phyloP scores from a whole-genome alignment of 2,888 invertebrate species.

The Athetis lepigone region DNA sequence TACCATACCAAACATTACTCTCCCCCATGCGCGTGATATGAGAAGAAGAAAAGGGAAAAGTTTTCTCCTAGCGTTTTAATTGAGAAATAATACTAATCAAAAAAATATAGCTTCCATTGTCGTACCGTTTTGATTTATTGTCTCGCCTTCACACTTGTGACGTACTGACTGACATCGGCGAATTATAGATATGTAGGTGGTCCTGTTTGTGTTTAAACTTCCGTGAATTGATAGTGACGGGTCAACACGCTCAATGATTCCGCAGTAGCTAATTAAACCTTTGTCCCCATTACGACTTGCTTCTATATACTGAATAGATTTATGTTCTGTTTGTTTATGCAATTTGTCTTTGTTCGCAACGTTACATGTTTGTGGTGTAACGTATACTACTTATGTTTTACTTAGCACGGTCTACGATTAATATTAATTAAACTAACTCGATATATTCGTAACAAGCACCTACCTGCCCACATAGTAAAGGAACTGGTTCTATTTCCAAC shows the following conservation, averaged over 20 bases:
- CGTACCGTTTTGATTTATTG: conserved; percentile 11
- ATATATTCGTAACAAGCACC: conserved; percentile 41
- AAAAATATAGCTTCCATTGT: no score
- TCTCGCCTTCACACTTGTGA: not conserved
- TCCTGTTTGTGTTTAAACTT: not conserved
- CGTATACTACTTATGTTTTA: conserved; percentile 23
- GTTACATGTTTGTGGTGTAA: conserved; percentile 27
- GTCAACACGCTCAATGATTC: not conserved
- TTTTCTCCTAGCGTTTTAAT: no score
- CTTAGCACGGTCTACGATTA: conserved; percentile 37
- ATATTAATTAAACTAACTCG: conserved; percentile 50
- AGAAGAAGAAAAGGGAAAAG: no score
- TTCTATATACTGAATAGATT: not conserved
- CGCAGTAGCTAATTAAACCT: conserved; percentile 8
- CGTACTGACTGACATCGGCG: not conserved
- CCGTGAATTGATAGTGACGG: not conserved
- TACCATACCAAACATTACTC: no score
- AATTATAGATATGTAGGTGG: not conserved
- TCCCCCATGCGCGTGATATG: no score
- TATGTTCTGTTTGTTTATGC: conserved; percentile 31
- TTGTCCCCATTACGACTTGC: conserved; percentile 25
- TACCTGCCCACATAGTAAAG: conserved; percentile 14
- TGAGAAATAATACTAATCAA: no score
- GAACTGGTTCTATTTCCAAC: conserved; percentile 38
- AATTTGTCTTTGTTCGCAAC: conserved; percentile 52